Evolutionary conservation across 2,888 invertebrate species (phyloP).

Genomic region (Stenodema calcarata): DNA sequence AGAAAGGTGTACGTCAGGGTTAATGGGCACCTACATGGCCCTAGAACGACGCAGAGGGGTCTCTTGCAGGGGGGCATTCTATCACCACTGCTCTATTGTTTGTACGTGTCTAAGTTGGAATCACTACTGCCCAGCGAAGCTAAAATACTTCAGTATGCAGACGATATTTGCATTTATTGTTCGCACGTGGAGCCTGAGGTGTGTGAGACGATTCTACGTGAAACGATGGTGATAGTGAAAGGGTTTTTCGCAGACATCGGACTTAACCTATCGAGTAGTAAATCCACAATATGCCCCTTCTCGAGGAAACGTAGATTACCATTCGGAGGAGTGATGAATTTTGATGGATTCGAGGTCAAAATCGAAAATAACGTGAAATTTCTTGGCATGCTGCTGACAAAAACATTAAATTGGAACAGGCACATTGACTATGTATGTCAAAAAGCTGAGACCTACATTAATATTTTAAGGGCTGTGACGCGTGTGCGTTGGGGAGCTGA

Average conservation of each 20-base stretch:
- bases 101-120: not conserved
- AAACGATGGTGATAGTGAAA: not conserved
- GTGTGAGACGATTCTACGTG: not conserved
- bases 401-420: too few relatives aligned
- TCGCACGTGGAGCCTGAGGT: not conserved
- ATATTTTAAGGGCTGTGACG: too few relatives aligned
- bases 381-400: not conserved
- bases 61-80: too few relatives aligned
- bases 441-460: too few relatives aligned
- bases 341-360: not conserved
- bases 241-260: not conserved
- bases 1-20: too few relatives aligned
- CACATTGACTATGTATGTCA: too few relatives aligned
- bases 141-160: not conserved
- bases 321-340: not conserved
- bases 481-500: too few relatives aligned
- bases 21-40: too few relatives aligned
- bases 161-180: not conserved
- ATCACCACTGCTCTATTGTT: too few relatives aligned
- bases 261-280: not conserved
- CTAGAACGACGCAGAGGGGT: too few relatives aligned
- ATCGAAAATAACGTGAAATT: conserved; percentile 10
- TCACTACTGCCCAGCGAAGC: not conserved
- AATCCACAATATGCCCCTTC: not conserved
- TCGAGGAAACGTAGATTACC: not conserved